Percentiles rank a stretch among this genome's conserved stretches.
These are phyloP conservation scores for Cabera pusaria DNA, from an alignment of 2,888 invertebrate species.

Conservation along the genomic window DNA sequence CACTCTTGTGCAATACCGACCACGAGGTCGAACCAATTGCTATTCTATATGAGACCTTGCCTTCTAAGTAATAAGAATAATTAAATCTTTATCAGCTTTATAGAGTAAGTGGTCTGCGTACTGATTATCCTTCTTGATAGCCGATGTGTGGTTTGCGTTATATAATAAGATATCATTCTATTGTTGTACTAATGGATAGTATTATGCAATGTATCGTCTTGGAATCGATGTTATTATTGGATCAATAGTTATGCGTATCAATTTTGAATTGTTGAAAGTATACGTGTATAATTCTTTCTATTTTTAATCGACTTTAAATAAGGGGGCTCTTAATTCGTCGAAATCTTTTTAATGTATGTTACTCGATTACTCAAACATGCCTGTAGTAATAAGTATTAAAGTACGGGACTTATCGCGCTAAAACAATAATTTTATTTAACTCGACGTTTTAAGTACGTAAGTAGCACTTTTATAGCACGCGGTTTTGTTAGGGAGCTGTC, in stretches of 20 bases:
- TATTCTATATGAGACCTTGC: slow-evolving; percentile 36
- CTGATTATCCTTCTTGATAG: slow-evolving; percentile 31
- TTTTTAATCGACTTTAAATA: too few species aligned
- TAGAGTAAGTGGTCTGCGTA: slow-evolving; percentile 9
- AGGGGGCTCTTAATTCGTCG: too few species aligned
- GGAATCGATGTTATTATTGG: slow-evolving; percentile 20
- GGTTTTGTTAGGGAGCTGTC: too few species aligned
- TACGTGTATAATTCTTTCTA: too few species aligned
- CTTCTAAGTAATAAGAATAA: slow-evolving; percentile 24
- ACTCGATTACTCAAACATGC: too few species aligned
- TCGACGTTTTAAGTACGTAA: too few species aligned
- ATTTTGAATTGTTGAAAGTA: too few species aligned
- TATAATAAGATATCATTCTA: slow-evolving; percentile 31
- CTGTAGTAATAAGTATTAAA: too few species aligned
- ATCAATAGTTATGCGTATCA: slow-evolving; percentile 23
- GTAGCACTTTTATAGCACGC: too few species aligned
- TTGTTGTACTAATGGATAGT: slow-evolving; percentile 25
- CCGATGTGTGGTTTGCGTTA: slow-evolving; percentile 29
- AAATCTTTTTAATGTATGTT: too few species aligned
- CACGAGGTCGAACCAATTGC: slow-evolving; percentile 26
- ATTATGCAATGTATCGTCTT: slow-evolving; percentile 21
- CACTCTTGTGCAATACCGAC: slow-evolving; percentile 43
- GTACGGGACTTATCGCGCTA: too few species aligned
- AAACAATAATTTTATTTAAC: too few species aligned
- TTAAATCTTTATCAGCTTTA: slow-evolving; percentile 10